A percentile compares a stretch with the other conserved stretches of the same genome.
Evolutionary conservation across 1,140 invertebrate genomes (phyloP).

Genomic region (Gonioctena quinquepunctata): DNA sequence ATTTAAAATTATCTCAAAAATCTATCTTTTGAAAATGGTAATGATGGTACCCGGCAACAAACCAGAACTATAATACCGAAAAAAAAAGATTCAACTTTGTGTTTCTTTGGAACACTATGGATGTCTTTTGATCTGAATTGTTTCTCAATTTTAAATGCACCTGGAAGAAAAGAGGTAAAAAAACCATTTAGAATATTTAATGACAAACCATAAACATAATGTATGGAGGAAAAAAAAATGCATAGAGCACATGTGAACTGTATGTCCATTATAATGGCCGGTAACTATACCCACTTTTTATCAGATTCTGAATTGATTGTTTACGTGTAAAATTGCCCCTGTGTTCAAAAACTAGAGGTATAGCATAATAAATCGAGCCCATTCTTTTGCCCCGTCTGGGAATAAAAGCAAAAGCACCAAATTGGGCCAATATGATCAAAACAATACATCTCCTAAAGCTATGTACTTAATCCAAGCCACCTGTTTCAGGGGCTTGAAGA

Average conservation of each 20-base stretch:
- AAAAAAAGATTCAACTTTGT: constrained; percentile 90
- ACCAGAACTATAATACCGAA: constrained; percentile 87
- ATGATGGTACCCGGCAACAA: constrained; percentile 65
- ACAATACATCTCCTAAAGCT: constrained; percentile 88
- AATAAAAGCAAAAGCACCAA: constrained; percentile 91
- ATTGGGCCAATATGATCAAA: constrained; percentile 90
- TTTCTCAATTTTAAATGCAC: constrained; percentile 89
- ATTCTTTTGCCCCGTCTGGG: constrained; percentile 83
- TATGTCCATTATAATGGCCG: constrained; percentile 90
- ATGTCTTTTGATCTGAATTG: constrained; percentile 81
- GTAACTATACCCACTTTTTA: constrained; percentile 87
- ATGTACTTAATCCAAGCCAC: constrained; percentile 93
- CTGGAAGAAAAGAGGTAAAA: constrained; percentile 83
- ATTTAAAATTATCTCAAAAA: background rate
- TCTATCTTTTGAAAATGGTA: constrained; percentile 60
- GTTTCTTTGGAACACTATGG: constrained; percentile 77
- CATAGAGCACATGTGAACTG: constrained; percentile 88
- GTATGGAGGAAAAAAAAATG: constrained; percentile 89
- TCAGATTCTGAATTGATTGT: constrained; percentile 92
- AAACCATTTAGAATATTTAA: constrained; percentile 85
- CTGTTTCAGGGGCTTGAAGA: constrained; percentile 93
- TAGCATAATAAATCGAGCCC: constrained; percentile 88
- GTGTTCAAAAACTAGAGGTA: constrained; percentile 92
- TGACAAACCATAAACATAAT: constrained; percentile 83
- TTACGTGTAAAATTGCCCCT: constrained; percentile 92